These are phyloP conservation scores for Achatina immaculata DNA, from an alignment of 1,140 invertebrate species.

Conservation along the genomic window DNA sequence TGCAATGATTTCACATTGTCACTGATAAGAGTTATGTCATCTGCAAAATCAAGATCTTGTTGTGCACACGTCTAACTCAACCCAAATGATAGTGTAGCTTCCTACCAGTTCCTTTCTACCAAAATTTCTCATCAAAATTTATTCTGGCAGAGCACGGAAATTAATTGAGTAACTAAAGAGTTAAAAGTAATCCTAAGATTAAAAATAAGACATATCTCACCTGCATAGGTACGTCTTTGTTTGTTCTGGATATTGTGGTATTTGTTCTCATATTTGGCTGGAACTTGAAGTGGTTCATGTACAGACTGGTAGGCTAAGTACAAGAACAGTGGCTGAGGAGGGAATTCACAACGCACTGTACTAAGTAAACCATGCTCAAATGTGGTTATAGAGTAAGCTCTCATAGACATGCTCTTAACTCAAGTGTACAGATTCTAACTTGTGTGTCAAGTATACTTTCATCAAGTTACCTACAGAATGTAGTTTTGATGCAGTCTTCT, in stretches of 20 bases:
- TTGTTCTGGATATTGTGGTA: constrained; percentile 66
- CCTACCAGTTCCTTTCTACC: too few species aligned
- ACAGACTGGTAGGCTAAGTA: constrained; percentile 66
- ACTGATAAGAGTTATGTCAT: too few species aligned
- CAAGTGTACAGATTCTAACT: not conserved
- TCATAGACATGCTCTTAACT: not conserved
- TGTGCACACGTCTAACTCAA: too few species aligned
- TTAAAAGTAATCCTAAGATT: too few species aligned
- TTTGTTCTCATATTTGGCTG: constrained; percentile 58
- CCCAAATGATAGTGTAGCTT: too few species aligned
- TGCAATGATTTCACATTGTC: too few species aligned
- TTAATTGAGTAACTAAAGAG: too few species aligned
- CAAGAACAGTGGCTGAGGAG: constrained; percentile 62
- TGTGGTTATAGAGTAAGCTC: not conserved
- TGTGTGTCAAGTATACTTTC: not conserved
- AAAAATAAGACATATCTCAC: too few species aligned
- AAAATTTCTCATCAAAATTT: too few species aligned
- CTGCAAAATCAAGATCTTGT: too few species aligned
- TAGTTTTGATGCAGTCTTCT: too few species aligned
- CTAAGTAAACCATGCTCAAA: not conserved
- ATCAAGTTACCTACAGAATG: not conserved
- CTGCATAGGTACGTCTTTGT: constrained; percentile 38
- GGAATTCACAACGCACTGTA: not conserved
- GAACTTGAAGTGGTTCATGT: constrained; percentile 65
- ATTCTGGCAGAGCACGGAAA: too few species aligned